phyloP scores from a whole-genome alignment of 92 coral and sea anemone genomes.

The Metridium senile region DNA sequence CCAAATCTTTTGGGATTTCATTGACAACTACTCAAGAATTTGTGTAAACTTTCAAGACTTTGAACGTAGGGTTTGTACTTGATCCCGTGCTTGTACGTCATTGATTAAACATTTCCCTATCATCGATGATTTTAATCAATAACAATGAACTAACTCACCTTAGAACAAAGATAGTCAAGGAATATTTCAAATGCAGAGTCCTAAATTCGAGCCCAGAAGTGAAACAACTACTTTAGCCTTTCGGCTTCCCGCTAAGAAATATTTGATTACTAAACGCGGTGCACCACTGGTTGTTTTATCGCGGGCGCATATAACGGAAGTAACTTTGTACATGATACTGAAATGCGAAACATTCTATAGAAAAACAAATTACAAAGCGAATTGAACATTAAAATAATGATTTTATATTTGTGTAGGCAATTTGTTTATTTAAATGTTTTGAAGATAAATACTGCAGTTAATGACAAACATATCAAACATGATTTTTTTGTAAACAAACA shows the following conservation, averaged over 20 bases:
- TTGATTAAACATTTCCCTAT: conserved; percentile 7
- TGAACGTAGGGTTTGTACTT: conserved; percentile 6
- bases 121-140: conserved; percentile 3
- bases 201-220: neutral
- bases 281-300: conserved; percentile 6
- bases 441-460: too few relatives aligned
- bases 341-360: neutral
- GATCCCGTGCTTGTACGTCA: conserved; percentile 16
- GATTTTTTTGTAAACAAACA: too few relatives aligned
- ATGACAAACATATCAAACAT: too few relatives aligned
- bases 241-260: conserved; percentile 13
- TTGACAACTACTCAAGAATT: conserved; percentile 22
- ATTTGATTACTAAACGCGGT: conserved; percentile 8
- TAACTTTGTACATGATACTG: neutral
- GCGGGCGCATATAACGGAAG: conserved; percentile 5
- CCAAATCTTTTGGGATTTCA: conserved; percentile 25
- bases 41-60: neutral
- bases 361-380: neutral
- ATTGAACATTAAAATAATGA: too few relatives aligned
- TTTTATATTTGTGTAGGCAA: too few relatives aligned
- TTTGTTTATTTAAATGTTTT: too few relatives aligned
- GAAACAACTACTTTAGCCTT: neutral
- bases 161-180: conserved; percentile 26
- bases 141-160: conserved; percentile 9
- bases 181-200: conserved; percentile 20